A percentile compares a stretch with the other conserved stretches of the same genome.
phyloP scores from a whole-genome alignment of 2,888 invertebrate genomes.

The Tanytarsus gracilentus region DNA sequence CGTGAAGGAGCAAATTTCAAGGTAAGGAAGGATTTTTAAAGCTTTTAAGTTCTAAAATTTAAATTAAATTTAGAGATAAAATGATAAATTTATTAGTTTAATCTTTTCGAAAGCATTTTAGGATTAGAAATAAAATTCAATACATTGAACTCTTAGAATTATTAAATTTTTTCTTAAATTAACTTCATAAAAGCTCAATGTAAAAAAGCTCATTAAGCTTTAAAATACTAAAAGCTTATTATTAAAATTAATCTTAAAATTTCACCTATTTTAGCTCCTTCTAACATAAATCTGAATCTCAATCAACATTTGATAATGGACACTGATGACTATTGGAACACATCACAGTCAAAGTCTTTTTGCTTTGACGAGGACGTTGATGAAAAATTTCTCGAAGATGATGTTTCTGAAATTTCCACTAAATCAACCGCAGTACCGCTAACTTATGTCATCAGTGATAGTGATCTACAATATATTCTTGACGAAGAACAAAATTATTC shows the following conservation, averaged over 20 bases:
- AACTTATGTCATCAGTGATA: constrained; percentile 38
- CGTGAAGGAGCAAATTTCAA: no score
- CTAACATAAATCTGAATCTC: no score
- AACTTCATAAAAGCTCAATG: no score
- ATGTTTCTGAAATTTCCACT: constrained; percentile 40
- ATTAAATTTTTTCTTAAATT: neutral
- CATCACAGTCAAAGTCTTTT: constrained; percentile 60
- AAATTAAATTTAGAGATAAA: neutral
- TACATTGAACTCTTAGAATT: neutral
- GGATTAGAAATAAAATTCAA: neutral
- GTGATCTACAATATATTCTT: constrained; percentile 39
- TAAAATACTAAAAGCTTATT: no score
- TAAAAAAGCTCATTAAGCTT: no score
- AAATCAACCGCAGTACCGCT: constrained; percentile 38
- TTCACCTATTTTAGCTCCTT: no score
- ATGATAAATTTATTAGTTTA: neutral
- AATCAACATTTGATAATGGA: no score
- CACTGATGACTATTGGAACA: constrained; percentile 72
- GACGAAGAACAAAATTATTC: constrained; percentile 48
- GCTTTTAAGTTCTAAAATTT: neutral
- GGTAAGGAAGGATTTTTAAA: no score
- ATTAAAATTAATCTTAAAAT: no score
- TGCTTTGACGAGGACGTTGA: constrained; percentile 72
- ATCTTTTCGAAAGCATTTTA: neutral
- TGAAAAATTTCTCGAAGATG: constrained; percentile 36